A percentile compares a stretch with the other conserved stretches of the same genome.
Evolutionary conservation across 2,888 invertebrate species (phyloP).

Genomic region (Mythimna ferrago): DNA sequence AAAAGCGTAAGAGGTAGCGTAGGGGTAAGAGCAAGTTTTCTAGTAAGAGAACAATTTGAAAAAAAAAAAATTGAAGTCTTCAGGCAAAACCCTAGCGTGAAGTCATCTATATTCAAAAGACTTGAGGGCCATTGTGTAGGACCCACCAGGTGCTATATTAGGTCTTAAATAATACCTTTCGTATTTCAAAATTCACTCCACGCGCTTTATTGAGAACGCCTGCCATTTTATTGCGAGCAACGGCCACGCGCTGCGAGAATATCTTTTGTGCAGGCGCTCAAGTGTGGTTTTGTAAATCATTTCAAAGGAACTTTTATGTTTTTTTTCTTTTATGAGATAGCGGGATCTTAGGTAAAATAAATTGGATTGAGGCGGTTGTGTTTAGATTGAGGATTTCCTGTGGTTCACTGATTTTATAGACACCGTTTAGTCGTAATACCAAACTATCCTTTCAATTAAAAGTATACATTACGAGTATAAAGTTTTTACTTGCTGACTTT

Average conservation of each 20-base stretch:
- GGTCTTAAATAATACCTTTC: slow-evolving; percentile 63
- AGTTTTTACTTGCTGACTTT: no score
- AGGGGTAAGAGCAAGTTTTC: no score
- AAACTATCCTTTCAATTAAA: background rate
- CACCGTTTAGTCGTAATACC: background rate
- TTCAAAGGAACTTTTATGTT: slow-evolving; percentile 49
- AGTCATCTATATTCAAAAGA: slow-evolving; percentile 65
- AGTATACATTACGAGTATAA: no score
- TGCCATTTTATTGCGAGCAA: slow-evolving; percentile 70
- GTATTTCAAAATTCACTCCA: slow-evolving; percentile 65
- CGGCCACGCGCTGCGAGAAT: slow-evolving; percentile 45
- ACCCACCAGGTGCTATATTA: slow-evolving; percentile 60
- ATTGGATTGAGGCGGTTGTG: slow-evolving; percentile 34
- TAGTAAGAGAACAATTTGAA: no score
- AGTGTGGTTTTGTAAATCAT: slow-evolving; percentile 56
- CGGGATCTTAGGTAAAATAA: slow-evolving; percentile 21
- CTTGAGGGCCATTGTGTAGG: slow-evolving; percentile 61
- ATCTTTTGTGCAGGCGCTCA: slow-evolving; percentile 67
- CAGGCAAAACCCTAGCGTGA: slow-evolving; percentile 50
- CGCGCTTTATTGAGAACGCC: slow-evolving; percentile 67
- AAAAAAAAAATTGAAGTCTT: background rate
- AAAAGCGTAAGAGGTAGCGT: no score
- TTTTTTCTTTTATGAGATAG: slow-evolving; percentile 41
- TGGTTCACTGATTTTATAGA: background rate
- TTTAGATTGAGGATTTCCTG: slow-evolving; percentile 25